Conservation (phyloP, 2,797 vertebrate genomes). For the Ciconia nigra region DNA sequence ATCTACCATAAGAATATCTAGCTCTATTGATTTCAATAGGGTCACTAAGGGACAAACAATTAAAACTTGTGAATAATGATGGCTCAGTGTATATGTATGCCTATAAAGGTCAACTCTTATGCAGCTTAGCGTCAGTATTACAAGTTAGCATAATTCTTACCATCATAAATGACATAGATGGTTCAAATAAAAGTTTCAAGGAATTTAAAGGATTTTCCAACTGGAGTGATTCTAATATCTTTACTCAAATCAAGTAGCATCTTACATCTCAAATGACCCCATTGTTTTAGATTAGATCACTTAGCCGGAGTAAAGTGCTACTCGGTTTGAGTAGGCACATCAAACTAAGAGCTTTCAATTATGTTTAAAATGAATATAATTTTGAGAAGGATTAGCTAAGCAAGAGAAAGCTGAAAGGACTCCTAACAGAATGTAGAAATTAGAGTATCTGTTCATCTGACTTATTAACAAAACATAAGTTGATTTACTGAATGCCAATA, state of each 20-base stretch:
- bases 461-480: not conserved
- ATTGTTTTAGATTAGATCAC: slow-evolving; percentile 14
- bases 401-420: not conserved
- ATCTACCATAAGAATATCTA: not conserved
- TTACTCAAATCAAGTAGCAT: not conserved
- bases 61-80: not conserved
- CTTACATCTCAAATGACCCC: not conserved
- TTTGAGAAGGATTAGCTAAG: slow-evolving; percentile 4
- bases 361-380: not conserved
- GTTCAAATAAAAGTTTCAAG: not conserved
- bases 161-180: not conserved
- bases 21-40: not conserved
- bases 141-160: not conserved
- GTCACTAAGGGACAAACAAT: not conserved
- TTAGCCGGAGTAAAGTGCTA: slow-evolving; percentile 5
- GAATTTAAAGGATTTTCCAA: not conserved
- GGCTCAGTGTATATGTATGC: not conserved
- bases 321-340: not conserved
- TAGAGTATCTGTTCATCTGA: not conserved
- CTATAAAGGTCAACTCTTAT: not conserved
- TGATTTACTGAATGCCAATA: not conserved
- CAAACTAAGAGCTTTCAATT: not conserved
- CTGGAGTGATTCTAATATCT: not conserved
- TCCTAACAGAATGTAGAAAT: not conserved
- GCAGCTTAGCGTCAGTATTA: not conserved